These are phyloP conservation scores for Stenotaenia linearis DNA, from an alignment of 2,888 invertebrate genomes.

Conservation along the genomic window DNA sequence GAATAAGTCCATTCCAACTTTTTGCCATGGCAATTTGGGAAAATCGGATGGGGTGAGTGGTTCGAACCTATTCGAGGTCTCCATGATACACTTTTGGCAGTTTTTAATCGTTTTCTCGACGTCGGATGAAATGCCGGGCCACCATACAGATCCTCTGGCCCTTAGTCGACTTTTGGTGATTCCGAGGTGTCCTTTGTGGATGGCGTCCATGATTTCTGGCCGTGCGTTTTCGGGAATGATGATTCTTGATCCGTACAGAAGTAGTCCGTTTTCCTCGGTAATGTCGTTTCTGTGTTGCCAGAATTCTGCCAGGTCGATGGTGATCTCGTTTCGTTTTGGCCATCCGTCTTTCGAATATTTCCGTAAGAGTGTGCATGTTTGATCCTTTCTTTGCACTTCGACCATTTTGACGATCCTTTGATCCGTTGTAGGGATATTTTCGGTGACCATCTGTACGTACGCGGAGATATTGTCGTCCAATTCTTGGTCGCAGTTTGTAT, in stretches of 20 bases:
- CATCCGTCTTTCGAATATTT: not conserved
- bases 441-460: not conserved
- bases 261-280: not conserved
- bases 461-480: not conserved
- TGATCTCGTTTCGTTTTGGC: not conserved
- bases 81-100: not conserved
- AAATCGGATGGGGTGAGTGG: not conserved
- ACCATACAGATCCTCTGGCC: not conserved
- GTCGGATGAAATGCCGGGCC: not conserved
- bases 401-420: not conserved
- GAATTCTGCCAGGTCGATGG: not conserved
- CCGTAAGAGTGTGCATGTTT: not conserved
- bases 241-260: not conserved
- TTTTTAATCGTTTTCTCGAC: not conserved
- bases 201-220: not conserved
- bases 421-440: not conserved
- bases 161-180: not conserved
- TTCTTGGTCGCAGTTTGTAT: not conserved
- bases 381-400: not conserved
- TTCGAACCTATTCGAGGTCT: not conserved
- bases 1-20: not conserved
- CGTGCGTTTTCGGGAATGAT: not conserved
- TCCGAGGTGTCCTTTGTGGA: not conserved
- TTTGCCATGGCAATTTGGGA: not conserved
- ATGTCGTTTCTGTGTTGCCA: not conserved